Percentiles rank a stretch among this genome's conserved stretches.
These are phyloP conservation scores for Macrostomum cliftonense DNA, from an alignment of 2,888 invertebrate species.

Conservation along the genomic window DNA sequence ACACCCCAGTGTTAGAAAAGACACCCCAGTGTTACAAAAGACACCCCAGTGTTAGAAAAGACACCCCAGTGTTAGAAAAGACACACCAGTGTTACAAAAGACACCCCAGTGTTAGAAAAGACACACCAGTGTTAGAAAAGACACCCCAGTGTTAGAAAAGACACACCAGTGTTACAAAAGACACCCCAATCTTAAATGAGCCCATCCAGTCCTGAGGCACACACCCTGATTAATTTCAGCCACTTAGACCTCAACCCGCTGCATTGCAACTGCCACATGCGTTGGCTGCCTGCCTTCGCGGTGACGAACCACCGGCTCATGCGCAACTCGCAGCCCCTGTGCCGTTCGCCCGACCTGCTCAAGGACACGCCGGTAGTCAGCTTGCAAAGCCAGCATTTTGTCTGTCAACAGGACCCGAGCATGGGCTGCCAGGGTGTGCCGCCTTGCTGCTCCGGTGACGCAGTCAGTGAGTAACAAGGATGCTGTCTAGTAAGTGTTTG, in stretches of 20 bases:
- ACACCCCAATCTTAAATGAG: too few species aligned
- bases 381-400: constrained; percentile 64
- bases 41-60: too few species aligned
- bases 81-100: too few species aligned
- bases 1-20: too few species aligned
- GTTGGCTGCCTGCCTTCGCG: constrained; percentile 52
- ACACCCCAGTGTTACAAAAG: too few species aligned
- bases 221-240: constrained; percentile 42
- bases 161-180: too few species aligned
- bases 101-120: too few species aligned
- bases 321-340: constrained; percentile 40
- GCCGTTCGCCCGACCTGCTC: constrained; percentile 54
- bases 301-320: constrained; percentile 49
- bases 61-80: too few species aligned
- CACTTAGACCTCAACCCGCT: constrained; percentile 70
- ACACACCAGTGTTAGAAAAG: too few species aligned
- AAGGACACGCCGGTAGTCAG: constrained; percentile 60
- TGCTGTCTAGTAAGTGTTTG: background rate
- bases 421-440: constrained; percentile 32
- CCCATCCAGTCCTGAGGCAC: too few species aligned
- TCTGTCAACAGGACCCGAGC: constrained; percentile 44
- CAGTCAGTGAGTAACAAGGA: constrained; percentile 28
- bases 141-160: too few species aligned
- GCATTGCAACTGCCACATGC: constrained; percentile 75
- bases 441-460: constrained; percentile 29